Evolutionary conservation across 2,888 invertebrate genomes (phyloP), one percentile per base, ranked within the genome.

Genomic region (Cacoxenus indagator): DNA sequence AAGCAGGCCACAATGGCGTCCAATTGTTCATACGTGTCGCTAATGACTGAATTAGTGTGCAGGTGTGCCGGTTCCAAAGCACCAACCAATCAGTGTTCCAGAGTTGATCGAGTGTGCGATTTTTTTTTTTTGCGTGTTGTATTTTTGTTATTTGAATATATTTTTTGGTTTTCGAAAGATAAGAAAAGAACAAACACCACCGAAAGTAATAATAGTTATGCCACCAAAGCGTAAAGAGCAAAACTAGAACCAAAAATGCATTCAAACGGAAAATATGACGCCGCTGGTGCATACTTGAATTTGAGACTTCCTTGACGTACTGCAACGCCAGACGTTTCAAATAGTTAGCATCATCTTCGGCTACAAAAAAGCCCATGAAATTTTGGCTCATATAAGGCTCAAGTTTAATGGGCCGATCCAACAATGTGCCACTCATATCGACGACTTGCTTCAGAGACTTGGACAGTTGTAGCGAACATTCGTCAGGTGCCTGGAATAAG

Each of bases 291-390:
- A 91, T 90, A 93, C 93, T 92, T 83, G 93, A 90, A 82, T 92
- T 91, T 64, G 93, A 92, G 17, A 95, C 92, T 89, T 94, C 94
- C 87, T 93, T 93, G 31, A 94, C 93, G 89, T 94, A 95, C 83
- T 94, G 92, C 77, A 93, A 90, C 1, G 95, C 94, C 75, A 96
- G 90, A 75, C 92, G 91, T 85, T 94, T 94, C 68, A 96, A 89
- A 86, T 94, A 93, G 75, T 94, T 93, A 0, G 95, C 94, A 89
- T 94, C 93, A 73, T 93, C 91, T 76, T 96, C 94, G 14, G 93
- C 93, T 1, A 96, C 92, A 88, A 96, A 96, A 62, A 96, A 91
- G 0, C 96, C 97, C 93, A 97, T 95, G 86, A 96, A 97, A 87
- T 96, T 96, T 19, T 93, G 93, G 29, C 96, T 96, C 62, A 94